Evolutionary conservation across 2,888 invertebrate genomes (phyloP).

Genomic region (Monopis laevigella): DNA sequence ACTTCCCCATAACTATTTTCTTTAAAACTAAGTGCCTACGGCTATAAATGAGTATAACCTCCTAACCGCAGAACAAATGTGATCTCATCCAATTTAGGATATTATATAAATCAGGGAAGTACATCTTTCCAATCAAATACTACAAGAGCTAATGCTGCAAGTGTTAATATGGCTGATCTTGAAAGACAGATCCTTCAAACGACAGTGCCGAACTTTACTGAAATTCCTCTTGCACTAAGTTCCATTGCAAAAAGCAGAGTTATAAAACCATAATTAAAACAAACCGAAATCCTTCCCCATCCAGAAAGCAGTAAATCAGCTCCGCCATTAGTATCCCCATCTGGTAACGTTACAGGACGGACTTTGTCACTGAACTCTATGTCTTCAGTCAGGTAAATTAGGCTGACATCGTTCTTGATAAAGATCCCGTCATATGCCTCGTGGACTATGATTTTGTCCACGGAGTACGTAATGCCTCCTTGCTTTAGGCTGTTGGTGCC

Average conservation of each 20-base stretch:
- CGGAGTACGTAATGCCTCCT: constrained; percentile 45
- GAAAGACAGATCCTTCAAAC: too few species aligned
- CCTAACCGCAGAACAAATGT: too few species aligned
- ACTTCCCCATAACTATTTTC: too few species aligned
- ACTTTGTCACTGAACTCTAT: constrained; percentile 39
- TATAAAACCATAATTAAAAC: constrained; percentile 22
- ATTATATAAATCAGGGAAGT: too few species aligned
- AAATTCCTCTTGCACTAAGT: too few species aligned
- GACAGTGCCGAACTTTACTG: too few species aligned
- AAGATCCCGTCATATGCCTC: constrained; percentile 35
- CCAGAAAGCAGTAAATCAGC: constrained; percentile 44
- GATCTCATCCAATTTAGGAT: too few species aligned
- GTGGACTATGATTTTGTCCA: constrained; percentile 45
- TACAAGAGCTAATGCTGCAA: too few species aligned
- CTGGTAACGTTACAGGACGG: constrained; percentile 40
- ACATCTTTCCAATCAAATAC: too few species aligned
- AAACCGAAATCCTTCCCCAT: constrained; percentile 55
- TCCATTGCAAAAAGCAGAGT: background rate
- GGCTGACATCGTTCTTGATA: constrained; percentile 53
- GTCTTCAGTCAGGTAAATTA: constrained; percentile 33
- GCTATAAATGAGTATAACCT: too few species aligned
- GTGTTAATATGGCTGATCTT: too few species aligned
- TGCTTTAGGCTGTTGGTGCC: constrained; percentile 50
- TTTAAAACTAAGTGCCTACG: too few species aligned
- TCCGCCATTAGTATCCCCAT: constrained; percentile 32